Evolutionary conservation across 2,888 invertebrate genomes (phyloP).

Genomic region (Philhelius pedissequus): DNA sequence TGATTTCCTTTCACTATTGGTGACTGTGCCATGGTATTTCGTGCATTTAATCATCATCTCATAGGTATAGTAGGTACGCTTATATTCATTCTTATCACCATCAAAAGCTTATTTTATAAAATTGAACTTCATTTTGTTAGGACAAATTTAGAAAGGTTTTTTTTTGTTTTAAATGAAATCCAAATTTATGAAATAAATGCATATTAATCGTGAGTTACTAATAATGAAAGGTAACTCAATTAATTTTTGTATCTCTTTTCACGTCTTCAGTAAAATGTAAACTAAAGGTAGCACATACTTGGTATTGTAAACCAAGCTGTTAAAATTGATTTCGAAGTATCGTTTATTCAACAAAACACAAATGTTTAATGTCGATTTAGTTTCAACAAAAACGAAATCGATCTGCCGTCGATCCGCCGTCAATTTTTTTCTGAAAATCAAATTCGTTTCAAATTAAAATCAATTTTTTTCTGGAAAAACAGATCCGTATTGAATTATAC

Average conservation of each 20-base stretch:
- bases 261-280: neutral
- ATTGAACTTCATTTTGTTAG: neutral
- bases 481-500: no score
- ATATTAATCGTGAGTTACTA: neutral
- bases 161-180: neutral
- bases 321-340: no score
- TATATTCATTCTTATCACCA: neutral
- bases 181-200: neutral
- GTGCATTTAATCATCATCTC: neutral
- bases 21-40: neutral
- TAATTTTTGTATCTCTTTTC: neutral
- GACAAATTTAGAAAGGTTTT: neutral
- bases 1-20: slow-evolving; percentile 13
- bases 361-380: no score
- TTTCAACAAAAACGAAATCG: no score
- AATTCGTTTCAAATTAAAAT: no score
- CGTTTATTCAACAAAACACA: no score
- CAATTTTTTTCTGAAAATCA: no score
- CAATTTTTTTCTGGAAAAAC: no score
- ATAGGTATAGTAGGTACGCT: neutral
- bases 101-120: neutral
- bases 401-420: no score
- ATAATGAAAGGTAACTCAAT: neutral
- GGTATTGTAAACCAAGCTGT: no score
- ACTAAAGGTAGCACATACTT: no score